These are phyloP conservation scores for Trinectes maculatus DNA, from an alignment of 2,113 vertebrate species.

Conservation along the genomic window DNA sequence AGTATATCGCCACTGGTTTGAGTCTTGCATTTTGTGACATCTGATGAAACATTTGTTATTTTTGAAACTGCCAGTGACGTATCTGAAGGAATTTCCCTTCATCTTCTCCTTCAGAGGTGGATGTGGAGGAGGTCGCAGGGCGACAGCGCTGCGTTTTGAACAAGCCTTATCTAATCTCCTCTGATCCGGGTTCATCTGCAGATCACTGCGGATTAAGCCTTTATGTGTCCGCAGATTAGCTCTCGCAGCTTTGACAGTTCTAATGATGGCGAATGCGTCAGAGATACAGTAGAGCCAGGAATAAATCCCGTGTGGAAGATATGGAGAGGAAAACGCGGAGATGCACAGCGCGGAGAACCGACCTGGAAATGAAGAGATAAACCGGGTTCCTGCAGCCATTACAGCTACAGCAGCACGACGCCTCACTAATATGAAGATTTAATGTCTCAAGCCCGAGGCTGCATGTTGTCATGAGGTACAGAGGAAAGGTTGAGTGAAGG, in stretches of 20 bases:
- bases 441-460: conserved; percentile 44
- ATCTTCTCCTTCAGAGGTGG: conserved; percentile 9
- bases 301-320: conserved; percentile 44
- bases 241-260: conserved; percentile 35
- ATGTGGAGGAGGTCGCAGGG: background rate
- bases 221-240: conserved; percentile 59
- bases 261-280: conserved; percentile 17
- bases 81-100: conserved; percentile 9
- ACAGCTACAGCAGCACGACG: conserved; percentile 22
- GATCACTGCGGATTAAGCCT: conserved; percentile 63
- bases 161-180: conserved; percentile 58
- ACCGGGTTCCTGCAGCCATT: conserved; percentile 13
- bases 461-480: conserved; percentile 16
- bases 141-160: conserved; percentile 14
- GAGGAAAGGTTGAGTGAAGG: too few relatives aligned
- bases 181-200: conserved; percentile 56
- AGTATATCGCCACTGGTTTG: background rate
- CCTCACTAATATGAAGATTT: conserved; percentile 53
- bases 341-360: conserved; percentile 43
- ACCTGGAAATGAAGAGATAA: conserved; percentile 47
- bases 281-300: conserved; percentile 20
- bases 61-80: background rate
- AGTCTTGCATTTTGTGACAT: background rate
- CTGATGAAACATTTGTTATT: conserved; percentile 4
- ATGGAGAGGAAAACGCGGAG: conserved; percentile 37